Conservation (phyloP, 2,113 vertebrate species). For the Colistium nudipinnis region DNA sequence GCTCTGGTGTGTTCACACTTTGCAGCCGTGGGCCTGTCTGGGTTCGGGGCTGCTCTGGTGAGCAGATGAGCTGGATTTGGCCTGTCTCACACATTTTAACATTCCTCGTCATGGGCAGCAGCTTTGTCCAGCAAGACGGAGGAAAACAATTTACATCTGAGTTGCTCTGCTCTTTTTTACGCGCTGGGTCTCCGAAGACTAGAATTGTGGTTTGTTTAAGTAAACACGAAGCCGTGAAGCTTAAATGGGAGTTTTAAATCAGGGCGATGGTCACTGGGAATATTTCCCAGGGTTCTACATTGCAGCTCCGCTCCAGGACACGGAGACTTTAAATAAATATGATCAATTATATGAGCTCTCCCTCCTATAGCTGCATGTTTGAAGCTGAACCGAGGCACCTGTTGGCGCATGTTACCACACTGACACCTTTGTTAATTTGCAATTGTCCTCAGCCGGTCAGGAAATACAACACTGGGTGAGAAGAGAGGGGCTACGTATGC, state of each 20-base stretch:
- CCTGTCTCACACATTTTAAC: slow-evolving; percentile 77
- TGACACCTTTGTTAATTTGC: slow-evolving; percentile 80
- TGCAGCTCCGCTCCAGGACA: slow-evolving; percentile 30
- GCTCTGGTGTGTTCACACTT: slow-evolving; percentile 48
- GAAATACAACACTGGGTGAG: slow-evolving; percentile 68
- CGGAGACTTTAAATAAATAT: slow-evolving; percentile 64
- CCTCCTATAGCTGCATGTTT: slow-evolving; percentile 36
- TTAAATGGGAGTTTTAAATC: slow-evolving; percentile 14
- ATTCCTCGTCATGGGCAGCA: slow-evolving; percentile 81
- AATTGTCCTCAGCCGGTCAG: slow-evolving; percentile 72
- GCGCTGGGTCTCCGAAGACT: not conserved
- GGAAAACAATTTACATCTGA: slow-evolving; percentile 17
- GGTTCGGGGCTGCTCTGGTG: slow-evolving; percentile 47
- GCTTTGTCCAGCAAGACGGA: slow-evolving; percentile 20
- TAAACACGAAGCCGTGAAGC: not conserved
- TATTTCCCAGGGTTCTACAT: slow-evolving; percentile 32
- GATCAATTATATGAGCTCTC: slow-evolving; percentile 63
- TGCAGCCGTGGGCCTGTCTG: slow-evolving; percentile 33
- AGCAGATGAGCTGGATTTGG: slow-evolving; percentile 81
- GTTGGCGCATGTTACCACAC: slow-evolving; percentile 65
- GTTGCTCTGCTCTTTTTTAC: slow-evolving; percentile 8
- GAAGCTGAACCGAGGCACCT: slow-evolving; percentile 65
- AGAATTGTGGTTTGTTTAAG: not conserved
- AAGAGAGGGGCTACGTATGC: slow-evolving; percentile 53
- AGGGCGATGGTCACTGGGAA: slow-evolving; percentile 19